Evolutionary conservation across 2,113 vertebrate species (phyloP), one percentile per base, ranked within the genome.

Genomic region (Microcebus tavaratra): DNA sequence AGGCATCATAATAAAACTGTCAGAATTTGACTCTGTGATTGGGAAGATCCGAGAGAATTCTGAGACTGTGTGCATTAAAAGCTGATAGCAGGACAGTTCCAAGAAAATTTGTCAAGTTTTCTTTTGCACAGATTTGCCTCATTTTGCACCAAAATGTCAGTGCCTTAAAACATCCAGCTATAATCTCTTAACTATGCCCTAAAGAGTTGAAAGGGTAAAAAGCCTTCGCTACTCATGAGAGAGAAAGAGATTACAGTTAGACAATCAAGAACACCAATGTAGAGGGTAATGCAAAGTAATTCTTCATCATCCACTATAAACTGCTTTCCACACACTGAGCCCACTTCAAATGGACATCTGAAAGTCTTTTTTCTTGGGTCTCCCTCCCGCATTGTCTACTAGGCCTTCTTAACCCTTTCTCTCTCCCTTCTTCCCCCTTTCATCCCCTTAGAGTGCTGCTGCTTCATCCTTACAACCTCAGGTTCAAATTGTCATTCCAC

Each of bases 61-160:
- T 42, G 39, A 72, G 45, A 73, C 42, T 73, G 68, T 72, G 92
- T 73, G 86, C 42, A 85, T 42, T 48, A 72, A 86, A 95, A 85
- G 55, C 21, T 81, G 25, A 88, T 67, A 73, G 85, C 29, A 21
- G 31, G 57, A 88, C 59, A 73, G 17, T 91, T 92, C 13, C 45
- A 76, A 65, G 90, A 94, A 90, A 93, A 93, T 72, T n/a, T 76
- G 31, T 59, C n/a, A 94, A 39, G 68, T 87, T 85, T 88, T 88
- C 31, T 61, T 88, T 85, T 88, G 76, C 72, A 61, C 42, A 55
- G 13, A 81, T 76, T 95, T 91, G 53, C 39, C 50, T 92, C 61
- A 79, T 36, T 96, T 96, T 95, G 79, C 9, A 85, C 61, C 34
- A 63, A 84, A 93, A 91, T 65, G 90, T 78, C 83, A 87, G 78